phyloP scores from a whole-genome alignment of 1,140 invertebrate genomes.

The Drosophila parabipectinata region DNA sequence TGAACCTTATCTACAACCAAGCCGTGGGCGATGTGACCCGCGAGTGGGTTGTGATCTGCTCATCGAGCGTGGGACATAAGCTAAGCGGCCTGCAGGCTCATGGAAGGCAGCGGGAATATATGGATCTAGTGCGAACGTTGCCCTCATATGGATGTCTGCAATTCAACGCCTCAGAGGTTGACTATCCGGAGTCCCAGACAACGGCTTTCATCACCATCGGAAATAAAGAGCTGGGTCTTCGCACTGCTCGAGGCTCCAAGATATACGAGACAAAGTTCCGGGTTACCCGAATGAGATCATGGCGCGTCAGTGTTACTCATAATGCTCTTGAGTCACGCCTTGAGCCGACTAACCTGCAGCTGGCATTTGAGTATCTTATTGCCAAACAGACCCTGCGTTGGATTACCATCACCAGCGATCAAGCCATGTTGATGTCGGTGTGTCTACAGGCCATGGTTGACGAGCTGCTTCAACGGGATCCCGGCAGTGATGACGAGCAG shows the following conservation, averaged over 20 bases:
- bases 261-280: constrained; percentile 93
- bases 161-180: constrained; percentile 82
- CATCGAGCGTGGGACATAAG: constrained; percentile 88
- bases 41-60: constrained; percentile 93
- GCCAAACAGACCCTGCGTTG: constrained; percentile 96
- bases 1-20: constrained; percentile 95
- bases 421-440: constrained; percentile 97
- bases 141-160: constrained; percentile 96
- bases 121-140: constrained; percentile 91
- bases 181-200: constrained; percentile 90
- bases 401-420: constrained; percentile 95
- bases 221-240: constrained; percentile 91
- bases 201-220: constrained; percentile 90
- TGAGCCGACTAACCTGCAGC: constrained; percentile 84
- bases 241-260: constrained; percentile 85
- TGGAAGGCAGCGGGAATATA: constrained; percentile 93
- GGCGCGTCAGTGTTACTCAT: constrained; percentile 96
- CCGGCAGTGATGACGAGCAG: constrained; percentile 65
- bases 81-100: constrained; percentile 89
- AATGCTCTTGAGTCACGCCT: constrained; percentile 85
- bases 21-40: constrained; percentile 93
- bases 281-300: constrained; percentile 97
- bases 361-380: constrained; percentile 98
- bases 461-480: constrained; percentile 89
- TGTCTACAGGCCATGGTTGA: constrained; percentile 98